Percentiles rank a stretch among this genome's conserved stretches.
These are phyloP conservation scores for Desmophyllum pertusum DNA, from an alignment of 92 coral and sea anemone genomes.

Conservation along the genomic window DNA sequence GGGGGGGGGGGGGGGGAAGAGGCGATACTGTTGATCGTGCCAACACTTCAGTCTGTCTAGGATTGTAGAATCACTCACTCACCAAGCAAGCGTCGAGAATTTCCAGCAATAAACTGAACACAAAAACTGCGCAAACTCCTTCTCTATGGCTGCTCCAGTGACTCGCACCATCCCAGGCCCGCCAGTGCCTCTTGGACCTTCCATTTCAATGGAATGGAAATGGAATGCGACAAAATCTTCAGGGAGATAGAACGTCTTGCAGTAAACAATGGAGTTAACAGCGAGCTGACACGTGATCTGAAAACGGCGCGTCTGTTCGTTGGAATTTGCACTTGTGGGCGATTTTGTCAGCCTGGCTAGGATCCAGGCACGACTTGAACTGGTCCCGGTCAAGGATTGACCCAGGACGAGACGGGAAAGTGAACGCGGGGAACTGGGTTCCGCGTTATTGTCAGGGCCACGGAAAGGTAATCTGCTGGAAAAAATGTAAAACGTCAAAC, in stretches of 20 bases:
- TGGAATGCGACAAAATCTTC: slow-evolving; percentile 67
- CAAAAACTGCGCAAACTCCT: slow-evolving; percentile 92
- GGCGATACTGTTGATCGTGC: too few species aligned
- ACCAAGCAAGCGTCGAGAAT: slow-evolving; percentile 81
- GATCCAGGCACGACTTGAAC: slow-evolving; percentile 71
- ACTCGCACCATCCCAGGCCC: slow-evolving; percentile 72
- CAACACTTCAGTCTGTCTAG: too few species aligned
- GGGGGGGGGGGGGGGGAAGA: too few species aligned
- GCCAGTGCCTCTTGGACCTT: slow-evolving; percentile 72
- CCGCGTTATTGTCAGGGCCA: slow-evolving; percentile 52
- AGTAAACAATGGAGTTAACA: slow-evolving; percentile 76
- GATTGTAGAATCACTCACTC: slow-evolving; percentile 26
- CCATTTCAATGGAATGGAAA: slow-evolving; percentile 56
- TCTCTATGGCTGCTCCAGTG: slow-evolving; percentile 60
- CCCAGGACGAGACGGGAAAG: slow-evolving; percentile 89
- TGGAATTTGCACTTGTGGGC: slow-evolving; percentile 88
- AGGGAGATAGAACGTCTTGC: slow-evolving; percentile 76
- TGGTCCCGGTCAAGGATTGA: slow-evolving; percentile 72
- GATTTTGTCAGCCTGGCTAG: slow-evolving; percentile 69
- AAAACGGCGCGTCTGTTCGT: slow-evolving; percentile 84
- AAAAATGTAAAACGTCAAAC: neutral
- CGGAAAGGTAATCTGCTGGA: slow-evolving; percentile 69
- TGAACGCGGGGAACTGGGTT: slow-evolving; percentile 50
- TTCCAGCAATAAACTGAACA: slow-evolving; percentile 88
- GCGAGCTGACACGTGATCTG: slow-evolving; percentile 82